phyloP scores from a whole-genome alignment of 1,140 invertebrate species.

The Hycleus cichorii region DNA sequence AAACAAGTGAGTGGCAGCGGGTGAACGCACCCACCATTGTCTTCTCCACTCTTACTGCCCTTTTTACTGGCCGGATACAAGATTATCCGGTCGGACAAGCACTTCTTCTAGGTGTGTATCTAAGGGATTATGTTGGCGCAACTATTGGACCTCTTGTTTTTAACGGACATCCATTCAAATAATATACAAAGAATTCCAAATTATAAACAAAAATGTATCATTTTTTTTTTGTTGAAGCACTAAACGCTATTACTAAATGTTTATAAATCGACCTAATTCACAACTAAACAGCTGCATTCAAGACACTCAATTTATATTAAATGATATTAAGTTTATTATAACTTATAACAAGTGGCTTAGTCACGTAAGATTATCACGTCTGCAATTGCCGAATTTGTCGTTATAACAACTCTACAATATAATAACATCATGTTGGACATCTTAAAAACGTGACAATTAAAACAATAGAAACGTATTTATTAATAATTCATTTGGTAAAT shows the following conservation, averaged over 20 bases:
- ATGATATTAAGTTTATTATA: no score
- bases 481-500: no score
- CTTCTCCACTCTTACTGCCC: slow-evolving; percentile 7
- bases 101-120: slow-evolving; percentile 8
- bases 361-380: slow-evolving; percentile 4
- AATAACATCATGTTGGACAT: no score
- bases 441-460: no score
- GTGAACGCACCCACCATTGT: slow-evolving; percentile 14
- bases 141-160: slow-evolving; percentile 4
- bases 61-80: slow-evolving; percentile 12
- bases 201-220: no score
- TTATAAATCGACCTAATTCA: no score
- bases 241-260: no score
- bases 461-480: no score
- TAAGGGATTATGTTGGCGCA: not conserved
- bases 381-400: slow-evolving; percentile 6
- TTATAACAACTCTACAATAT: not conserved
- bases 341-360: not conserved
- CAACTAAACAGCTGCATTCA: no score
- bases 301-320: no score
- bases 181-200: no score
- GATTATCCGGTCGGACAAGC: slow-evolving; percentile 12
- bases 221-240: no score
- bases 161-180: not conserved
- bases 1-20: slow-evolving; percentile 7